A percentile compares a stretch with the other conserved stretches of the same genome.
These are phyloP conservation scores for Mayetiola destructor DNA, from an alignment of 2,888 invertebrate genomes.

Conservation along the genomic window DNA sequence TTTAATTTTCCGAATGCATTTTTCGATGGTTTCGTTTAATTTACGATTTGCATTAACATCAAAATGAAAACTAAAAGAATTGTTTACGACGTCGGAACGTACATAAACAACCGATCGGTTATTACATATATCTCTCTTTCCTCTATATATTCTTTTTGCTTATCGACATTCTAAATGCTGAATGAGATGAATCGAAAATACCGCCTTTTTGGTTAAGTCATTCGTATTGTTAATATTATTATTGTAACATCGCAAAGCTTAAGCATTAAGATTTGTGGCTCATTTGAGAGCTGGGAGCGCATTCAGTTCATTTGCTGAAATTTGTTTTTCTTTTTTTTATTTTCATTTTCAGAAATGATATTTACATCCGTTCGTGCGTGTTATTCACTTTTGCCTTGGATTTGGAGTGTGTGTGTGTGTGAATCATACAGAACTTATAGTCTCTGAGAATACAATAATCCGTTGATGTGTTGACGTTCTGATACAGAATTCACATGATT, in stretches of 20 bases:
- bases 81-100: conserved; percentile 14
- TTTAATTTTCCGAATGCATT: no score
- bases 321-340: not conserved
- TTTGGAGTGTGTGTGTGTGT: not conserved
- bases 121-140: conserved; percentile 1
- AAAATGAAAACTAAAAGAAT: conserved; percentile 14
- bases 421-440: no score
- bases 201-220: no score
- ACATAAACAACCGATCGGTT: conserved; percentile 13
- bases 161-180: not conserved
- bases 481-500: no score
- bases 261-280: no score
- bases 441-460: no score
- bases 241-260: no score
- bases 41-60: conserved; percentile 15
- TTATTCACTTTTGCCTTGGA: not conserved
- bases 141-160: not conserved
- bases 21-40: not conserved
- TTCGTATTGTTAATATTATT: no score
- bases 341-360: conserved; percentile 4
- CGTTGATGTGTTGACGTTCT: no score
- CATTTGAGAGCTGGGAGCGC: no score
- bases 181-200: conserved; percentile 3
- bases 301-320: not conserved
- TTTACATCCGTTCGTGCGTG: conserved; percentile 9